Evolutionary conservation across 2,888 invertebrate species (phyloP).

Genomic region (Eupithecia dodoneata): DNA sequence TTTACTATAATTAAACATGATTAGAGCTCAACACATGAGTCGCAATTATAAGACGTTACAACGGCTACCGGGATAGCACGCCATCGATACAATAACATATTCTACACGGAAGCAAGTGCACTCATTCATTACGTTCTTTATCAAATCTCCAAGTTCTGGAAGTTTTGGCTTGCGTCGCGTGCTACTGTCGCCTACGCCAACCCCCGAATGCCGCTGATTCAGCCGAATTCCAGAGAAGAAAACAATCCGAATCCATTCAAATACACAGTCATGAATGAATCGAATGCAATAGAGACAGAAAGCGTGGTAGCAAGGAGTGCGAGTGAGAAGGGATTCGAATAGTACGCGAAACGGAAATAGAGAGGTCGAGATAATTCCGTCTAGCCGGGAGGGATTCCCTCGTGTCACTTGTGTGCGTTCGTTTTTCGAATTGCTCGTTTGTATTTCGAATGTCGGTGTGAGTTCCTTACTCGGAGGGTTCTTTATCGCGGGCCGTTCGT

Average conservation of each 20-base stretch:
- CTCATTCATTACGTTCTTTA: slow-evolving; percentile 53
- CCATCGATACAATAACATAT: slow-evolving; percentile 69
- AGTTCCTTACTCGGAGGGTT: slow-evolving; percentile 66
- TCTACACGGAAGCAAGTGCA: slow-evolving; percentile 71
- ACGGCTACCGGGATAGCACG: slow-evolving; percentile 77
- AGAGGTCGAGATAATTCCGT: slow-evolving; percentile 82
- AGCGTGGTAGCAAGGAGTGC: slow-evolving; percentile 48
- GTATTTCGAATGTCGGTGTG: slow-evolving; percentile 76
- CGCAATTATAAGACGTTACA: slow-evolving; percentile 80
- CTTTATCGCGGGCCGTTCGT: slow-evolving; percentile 57
- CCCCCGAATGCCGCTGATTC: slow-evolving; percentile 64
- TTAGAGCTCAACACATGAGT: slow-evolving; percentile 81
- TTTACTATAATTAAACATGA: slow-evolving; percentile 81
- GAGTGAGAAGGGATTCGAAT: slow-evolving; percentile 78
- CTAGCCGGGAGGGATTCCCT: slow-evolving; percentile 84
- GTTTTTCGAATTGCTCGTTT: slow-evolving; percentile 76
- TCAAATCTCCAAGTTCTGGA: slow-evolving; percentile 20
- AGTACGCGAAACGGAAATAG: slow-evolving; percentile 84
- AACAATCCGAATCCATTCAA: slow-evolving; percentile 78
- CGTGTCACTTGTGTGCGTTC: slow-evolving; percentile 83
- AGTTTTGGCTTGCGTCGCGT: slow-evolving; percentile 51
- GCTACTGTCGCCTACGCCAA: slow-evolving; percentile 55
- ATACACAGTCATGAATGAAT: slow-evolving; percentile 80
- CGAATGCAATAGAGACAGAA: slow-evolving; percentile 77
- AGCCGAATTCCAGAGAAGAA: slow-evolving; percentile 65